Percentiles rank a stretch among this genome's conserved stretches.
phyloP scores from a whole-genome alignment of 2,797 vertebrate genomes.

The Propithecus deckenii region DNA sequence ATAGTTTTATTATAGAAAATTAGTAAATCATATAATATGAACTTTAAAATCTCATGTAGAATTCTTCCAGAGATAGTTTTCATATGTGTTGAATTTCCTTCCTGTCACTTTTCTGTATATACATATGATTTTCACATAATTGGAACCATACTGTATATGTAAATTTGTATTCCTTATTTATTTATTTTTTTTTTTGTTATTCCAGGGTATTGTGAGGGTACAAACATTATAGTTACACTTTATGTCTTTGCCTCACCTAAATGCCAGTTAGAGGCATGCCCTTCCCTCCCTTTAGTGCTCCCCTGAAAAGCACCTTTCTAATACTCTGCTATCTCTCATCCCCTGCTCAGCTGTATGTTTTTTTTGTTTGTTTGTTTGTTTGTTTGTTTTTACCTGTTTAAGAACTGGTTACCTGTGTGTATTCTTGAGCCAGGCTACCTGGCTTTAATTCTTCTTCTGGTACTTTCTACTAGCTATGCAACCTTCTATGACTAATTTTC shows the following conservation, averaged over 20 bases:
- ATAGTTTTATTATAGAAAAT: background rate
- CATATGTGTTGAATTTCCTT: constrained; percentile 5
- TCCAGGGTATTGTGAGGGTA: too few relatives aligned
- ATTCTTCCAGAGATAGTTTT: background rate
- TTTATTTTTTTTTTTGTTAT: too few relatives aligned
- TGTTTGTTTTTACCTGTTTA: background rate
- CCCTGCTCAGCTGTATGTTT: background rate
- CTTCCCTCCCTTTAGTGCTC: too few relatives aligned
- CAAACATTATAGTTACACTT: too few relatives aligned
- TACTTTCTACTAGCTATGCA: background rate
- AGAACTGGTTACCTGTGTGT: background rate
- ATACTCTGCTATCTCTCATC: background rate
- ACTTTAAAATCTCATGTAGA: background rate
- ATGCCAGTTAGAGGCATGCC: too few relatives aligned
- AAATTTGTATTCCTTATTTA: background rate
- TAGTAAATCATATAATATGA: background rate
- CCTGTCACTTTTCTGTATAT: background rate
- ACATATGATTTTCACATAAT: background rate
- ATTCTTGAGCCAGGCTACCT: background rate
- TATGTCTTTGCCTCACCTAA: too few relatives aligned
- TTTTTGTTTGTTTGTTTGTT: background rate
- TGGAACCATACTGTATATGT: background rate
- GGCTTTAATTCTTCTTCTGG: background rate
- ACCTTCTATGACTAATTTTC: background rate
- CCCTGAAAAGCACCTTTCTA: background rate